Base-by-base conservation (phyloP, 2,113 vertebrate genomes). In the Acrocephalus arundinaceus region DNA sequence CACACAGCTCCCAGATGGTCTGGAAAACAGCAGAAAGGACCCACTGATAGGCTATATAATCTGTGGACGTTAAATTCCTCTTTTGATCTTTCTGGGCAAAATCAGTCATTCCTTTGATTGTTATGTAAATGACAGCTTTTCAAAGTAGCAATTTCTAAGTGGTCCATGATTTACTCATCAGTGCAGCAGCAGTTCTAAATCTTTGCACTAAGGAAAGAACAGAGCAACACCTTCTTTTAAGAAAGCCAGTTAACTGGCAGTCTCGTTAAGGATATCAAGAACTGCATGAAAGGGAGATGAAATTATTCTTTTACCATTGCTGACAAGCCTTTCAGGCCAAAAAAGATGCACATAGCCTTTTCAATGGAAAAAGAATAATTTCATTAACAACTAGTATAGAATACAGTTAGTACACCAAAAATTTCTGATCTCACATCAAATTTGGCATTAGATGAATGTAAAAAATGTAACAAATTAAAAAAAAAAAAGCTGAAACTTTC, bases 1-100 rank as follows among this genome's bases (percentile, higher is more conserved):
- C 57, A 57, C 9, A 41, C 3, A 59, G 63, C 17, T 72, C n/a
- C 41, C 4, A 0, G 15, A 31, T 10, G 37, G 13, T 6, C 6
- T 5, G 28, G 23, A 61, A 79, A 82, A 58, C 3, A 70, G 10
- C 46, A 74, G 28, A 28, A 73, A 77, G 25, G 17, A 66, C 33
- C 16, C 52, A 35, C 11, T 13, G 13, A 54, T 0, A 39, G 28
- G 27, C 41, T 30, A 58, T 16, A 16, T 7, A 30, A 88, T 80
- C 28, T 21, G 6, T 17, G 46, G 67, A 37, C 6, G 10, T 24
- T 68, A 41, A n/a, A 71, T 31, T 58, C 45, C 7, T 58, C 19
- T 73, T 41, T 17, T 41, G 45, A 28, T 49, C 9, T 39, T 92
- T 67, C 88, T 21, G 43, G 33, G 71, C 48, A 20, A 61, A 13